Percentiles rank a stretch among this genome's conserved stretches.
These are phyloP conservation scores for Cherax destructor DNA, from an alignment of 1,140 invertebrate species.

Conservation along the genomic window DNA sequence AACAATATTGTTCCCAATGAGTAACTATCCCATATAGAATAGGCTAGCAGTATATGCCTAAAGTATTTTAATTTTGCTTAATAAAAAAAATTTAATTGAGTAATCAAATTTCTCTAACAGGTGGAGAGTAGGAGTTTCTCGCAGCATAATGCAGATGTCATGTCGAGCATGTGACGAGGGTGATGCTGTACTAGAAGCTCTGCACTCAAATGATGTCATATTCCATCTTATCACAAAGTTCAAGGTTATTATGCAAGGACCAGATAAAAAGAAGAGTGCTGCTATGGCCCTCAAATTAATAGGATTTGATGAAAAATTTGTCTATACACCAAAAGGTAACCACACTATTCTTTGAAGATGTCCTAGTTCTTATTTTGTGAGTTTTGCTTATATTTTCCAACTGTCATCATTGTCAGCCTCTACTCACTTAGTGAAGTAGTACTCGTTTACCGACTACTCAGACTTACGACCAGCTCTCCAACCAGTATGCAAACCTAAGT, in stretches of 20 bases:
- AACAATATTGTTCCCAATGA: too few species aligned
- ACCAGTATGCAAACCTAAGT: too few species aligned
- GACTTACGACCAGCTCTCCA: too few species aligned
- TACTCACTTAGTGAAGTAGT: too few species aligned
- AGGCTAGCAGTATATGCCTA: too few species aligned
- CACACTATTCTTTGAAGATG: background rate
- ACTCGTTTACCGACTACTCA: too few species aligned
- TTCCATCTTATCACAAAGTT: slow-evolving; percentile 44
- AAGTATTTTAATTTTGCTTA: too few species aligned
- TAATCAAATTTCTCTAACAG: background rate
- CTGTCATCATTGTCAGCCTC: too few species aligned
- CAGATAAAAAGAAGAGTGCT: slow-evolving; percentile 29
- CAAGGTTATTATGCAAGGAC: slow-evolving; percentile 33
- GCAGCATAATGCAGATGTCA: slow-evolving; percentile 36
- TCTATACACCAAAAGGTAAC: slow-evolving; percentile 36
- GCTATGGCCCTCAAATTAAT: slow-evolving; percentile 38
- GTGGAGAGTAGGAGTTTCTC: slow-evolving; percentile 48
- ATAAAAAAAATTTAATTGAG: too few species aligned
- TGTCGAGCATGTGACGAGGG: slow-evolving; percentile 38
- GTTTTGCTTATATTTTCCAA: too few species aligned
- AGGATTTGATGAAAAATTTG: slow-evolving; percentile 43
- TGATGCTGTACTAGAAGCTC: slow-evolving; percentile 5
- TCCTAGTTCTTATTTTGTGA: too few species aligned
- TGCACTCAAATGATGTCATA: slow-evolving; percentile 20
- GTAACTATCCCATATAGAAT: too few species aligned